Evolutionary conservation across 2,888 invertebrate genomes (phyloP).

Genomic region (Emmelina monodactyla): DNA sequence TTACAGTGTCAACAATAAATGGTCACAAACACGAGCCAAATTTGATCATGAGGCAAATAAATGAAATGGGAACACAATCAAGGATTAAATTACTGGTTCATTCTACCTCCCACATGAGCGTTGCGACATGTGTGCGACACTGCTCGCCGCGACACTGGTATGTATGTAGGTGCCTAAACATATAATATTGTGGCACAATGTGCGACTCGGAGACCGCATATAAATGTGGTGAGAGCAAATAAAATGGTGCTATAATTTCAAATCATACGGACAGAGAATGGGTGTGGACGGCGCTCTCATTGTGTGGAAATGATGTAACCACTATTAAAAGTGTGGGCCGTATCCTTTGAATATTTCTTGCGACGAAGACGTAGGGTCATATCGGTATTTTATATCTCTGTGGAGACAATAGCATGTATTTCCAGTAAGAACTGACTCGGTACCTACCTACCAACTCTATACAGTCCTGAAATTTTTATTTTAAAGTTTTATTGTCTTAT

Average conservation of each 20-base stretch:
- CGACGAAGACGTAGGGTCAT: constrained; percentile 63
- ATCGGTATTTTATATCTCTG: constrained; percentile 64
- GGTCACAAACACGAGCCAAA: constrained; percentile 55
- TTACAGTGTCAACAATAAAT: constrained; percentile 46
- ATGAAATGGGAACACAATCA: constrained; percentile 63
- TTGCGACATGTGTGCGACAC: constrained; percentile 53
- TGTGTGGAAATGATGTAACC: constrained; percentile 68
- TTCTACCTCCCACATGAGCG: constrained; percentile 55
- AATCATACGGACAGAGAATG: constrained; percentile 68
- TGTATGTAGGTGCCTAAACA: constrained; percentile 52
- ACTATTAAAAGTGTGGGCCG: constrained; percentile 66
- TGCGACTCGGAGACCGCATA: constrained; percentile 56
- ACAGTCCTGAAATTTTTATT: no score
- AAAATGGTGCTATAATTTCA: constrained; percentile 67
- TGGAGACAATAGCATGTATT: constrained; percentile 61
- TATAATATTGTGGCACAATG: constrained; percentile 59
- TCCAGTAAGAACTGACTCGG: constrained; percentile 52
- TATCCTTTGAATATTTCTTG: constrained; percentile 66
- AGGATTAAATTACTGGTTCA: constrained; percentile 62
- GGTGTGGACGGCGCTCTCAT: constrained; percentile 66
- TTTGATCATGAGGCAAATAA: constrained; percentile 60
- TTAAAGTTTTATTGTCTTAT: no score
- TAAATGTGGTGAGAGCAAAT: constrained; percentile 64
- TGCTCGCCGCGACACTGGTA: constrained; percentile 31
- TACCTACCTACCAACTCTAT: no score